Base-by-base conservation (phyloP, 2,113 vertebrate genomes). In the Xerus inauris region DNA sequence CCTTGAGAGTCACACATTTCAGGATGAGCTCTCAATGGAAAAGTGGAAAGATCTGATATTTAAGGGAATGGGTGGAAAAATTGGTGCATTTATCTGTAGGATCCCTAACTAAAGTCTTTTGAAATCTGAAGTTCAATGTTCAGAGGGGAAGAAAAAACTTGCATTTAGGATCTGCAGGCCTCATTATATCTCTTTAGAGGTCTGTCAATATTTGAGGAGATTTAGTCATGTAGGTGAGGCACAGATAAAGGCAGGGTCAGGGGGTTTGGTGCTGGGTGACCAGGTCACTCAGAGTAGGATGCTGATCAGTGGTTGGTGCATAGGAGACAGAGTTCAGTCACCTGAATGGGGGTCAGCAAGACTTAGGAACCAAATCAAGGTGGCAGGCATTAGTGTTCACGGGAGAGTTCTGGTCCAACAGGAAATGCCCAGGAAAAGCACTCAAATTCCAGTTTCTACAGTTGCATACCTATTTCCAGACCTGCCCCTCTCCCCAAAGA, bases 201-300 rank as follows among this genome's bases (percentile, higher is more conserved):
- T 77, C 57, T 97, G 92, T 96, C 91, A 96, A 94, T 96, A 97
- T 97, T 97, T 96, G 96, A 91, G 54, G 28, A 49, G 35, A 87
- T 49, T 91, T 96, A 87, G 87, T 83, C 69, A 89, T 47, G 86
- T 40, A 89, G 96, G 79, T 91, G 49, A 79, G 49, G 4, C 17
- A n/a, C 69, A 95, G 93, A 96, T 73, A 89, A 92, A 86, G n/a
- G 32, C 59, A 24, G 11, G 73, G 3, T 76, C 73, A 30, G 64
- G 26, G 16, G 62, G 12, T 32, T 32, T 62, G 28, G 59, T 65
- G 32, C 59, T 94, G 67, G 65, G n/a, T 85, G 80, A 65, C 62
- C 13, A 6, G 69, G 83, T 79, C 51, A 54, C 47, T 96, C 69
- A 82, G 0, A 19, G 54, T 28, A 76, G 30, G 32, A 40, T 75